A percentile compares a stretch with the other conserved stretches of the same genome.
Evolutionary conservation across 2,113 vertebrate species (phyloP).

Genomic region (Aegithalos caudatus): DNA sequence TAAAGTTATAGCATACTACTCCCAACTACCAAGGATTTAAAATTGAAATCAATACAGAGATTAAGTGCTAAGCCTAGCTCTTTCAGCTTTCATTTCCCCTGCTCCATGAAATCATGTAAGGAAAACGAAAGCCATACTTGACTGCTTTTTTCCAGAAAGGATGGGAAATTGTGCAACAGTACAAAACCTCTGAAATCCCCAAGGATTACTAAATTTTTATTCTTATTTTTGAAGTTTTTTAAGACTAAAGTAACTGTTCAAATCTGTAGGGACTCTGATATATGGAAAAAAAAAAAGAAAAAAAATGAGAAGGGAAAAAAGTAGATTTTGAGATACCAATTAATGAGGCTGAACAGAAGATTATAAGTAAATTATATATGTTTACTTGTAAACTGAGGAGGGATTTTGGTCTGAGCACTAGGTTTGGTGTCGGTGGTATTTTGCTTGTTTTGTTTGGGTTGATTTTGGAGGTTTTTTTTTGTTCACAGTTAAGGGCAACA

Average conservation of each 20-base stretch:
- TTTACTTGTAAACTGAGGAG: background rate
- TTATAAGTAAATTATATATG: background rate
- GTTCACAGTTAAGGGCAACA: background rate
- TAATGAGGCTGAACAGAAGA: background rate
- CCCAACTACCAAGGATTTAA: background rate
- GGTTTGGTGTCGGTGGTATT: background rate
- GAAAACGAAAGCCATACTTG: background rate
- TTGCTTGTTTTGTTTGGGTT: background rate
- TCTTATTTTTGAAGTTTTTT: background rate
- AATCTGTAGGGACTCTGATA: background rate
- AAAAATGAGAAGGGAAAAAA: rapidly evolving
- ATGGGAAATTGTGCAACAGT: background rate
- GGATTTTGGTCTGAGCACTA: background rate
- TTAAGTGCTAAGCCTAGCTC: background rate
- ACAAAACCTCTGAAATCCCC: background rate
- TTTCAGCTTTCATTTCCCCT: background rate
- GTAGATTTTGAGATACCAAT: background rate
- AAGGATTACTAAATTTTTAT: background rate
- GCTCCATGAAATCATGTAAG: background rate
- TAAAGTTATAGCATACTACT: background rate
- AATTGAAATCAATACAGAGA: background rate
- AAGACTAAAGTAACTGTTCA: background rate
- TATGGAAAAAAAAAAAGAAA: background rate
- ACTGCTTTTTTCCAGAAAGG: background rate
- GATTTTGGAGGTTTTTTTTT: background rate